Percentiles rank a stretch among this genome's conserved stretches.
phyloP scores from a whole-genome alignment of 2,113 vertebrate species.

The Oreochromis spilurus region DNA sequence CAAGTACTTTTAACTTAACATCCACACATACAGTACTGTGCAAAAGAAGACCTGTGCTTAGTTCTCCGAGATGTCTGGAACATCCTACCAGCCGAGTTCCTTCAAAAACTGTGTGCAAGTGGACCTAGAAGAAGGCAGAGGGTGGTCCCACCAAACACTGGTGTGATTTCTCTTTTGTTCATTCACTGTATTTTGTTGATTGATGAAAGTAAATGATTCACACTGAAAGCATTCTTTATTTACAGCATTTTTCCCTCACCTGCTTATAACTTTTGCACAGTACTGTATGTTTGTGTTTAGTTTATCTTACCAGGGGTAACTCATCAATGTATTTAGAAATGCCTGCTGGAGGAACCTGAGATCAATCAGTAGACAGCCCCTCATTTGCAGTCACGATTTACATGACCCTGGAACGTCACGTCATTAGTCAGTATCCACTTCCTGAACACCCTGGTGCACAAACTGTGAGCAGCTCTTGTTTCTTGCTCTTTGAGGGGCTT shows the following conservation, averaged over 20 bases:
- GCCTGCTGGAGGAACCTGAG: neutral
- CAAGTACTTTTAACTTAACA: neutral
- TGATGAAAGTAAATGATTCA: neutral
- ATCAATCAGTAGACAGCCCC: neutral
- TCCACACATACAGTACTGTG: neutral
- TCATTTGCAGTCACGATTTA: neutral
- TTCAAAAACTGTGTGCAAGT: neutral
- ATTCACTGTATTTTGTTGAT: neutral
- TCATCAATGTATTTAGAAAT: neutral
- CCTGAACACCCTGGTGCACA: neutral
- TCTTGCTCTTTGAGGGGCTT: neutral
- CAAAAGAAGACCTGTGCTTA: neutral
- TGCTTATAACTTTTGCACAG: neutral
- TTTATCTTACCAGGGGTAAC: neutral
- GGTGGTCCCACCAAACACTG: neutral
- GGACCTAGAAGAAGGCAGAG: neutral
- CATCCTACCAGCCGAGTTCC: neutral
- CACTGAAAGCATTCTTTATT: neutral
- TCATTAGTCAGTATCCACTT: neutral
- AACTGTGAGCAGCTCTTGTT: neutral
- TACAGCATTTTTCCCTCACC: accelerated
- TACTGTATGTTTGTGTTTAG: neutral
- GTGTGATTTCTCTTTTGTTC: neutral
- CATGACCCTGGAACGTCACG: neutral
- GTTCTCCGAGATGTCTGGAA: neutral